Evolutionary conservation across 2,113 vertebrate genomes (phyloP), one percentile per base, ranked within the genome.

Genomic region (Lanius collurio): DNA sequence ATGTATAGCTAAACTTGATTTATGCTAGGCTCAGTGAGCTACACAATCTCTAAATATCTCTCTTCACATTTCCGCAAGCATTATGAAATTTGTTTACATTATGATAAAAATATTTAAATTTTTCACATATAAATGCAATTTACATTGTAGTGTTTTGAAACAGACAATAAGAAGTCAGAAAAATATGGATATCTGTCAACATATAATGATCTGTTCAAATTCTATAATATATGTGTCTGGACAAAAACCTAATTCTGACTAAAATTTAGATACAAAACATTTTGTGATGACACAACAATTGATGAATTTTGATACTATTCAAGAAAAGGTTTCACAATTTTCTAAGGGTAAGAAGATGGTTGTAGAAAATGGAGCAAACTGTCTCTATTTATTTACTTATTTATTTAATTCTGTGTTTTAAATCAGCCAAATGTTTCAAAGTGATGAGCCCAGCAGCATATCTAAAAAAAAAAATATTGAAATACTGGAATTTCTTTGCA

Each of bases 191-290:
- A 67, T 59, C 24, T 50, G 8, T 44, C 37, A 53, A 16, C 3
- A 33, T 4, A 33, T 3, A 75, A 44, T 16, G 8, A 47, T 75
- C 78, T 57, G 3, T 52, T 89, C 24, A 79, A 62, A 44, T 44
- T 35, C 6, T 11, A 11, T 44, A 2, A 49, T 42, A 30, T 15
- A 2, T 0, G 0, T 81, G 22, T 3, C 42, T 56, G 21, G 6
- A 79, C 28, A 86, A 57, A 81, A 90, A 59, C 24, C 6, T 77
- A 64, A 73, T 46, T 30, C 19, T 83, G 28, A 55, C 2, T 33
- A 39, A 77, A 76, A 60, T 60, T 50, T 60, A 50, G 18, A 49
- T 13, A 26, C 9, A 57, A 52, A 71, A 26, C 14, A 15, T 20
- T 23, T 7, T 26, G 4, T 42, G 18, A 57, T 35, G 4, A 21